Percentiles rank a stretch among this genome's conserved stretches.
phyloP scores from a whole-genome alignment of 2,797 vertebrate species.

The Trichosurus vulpecula region DNA sequence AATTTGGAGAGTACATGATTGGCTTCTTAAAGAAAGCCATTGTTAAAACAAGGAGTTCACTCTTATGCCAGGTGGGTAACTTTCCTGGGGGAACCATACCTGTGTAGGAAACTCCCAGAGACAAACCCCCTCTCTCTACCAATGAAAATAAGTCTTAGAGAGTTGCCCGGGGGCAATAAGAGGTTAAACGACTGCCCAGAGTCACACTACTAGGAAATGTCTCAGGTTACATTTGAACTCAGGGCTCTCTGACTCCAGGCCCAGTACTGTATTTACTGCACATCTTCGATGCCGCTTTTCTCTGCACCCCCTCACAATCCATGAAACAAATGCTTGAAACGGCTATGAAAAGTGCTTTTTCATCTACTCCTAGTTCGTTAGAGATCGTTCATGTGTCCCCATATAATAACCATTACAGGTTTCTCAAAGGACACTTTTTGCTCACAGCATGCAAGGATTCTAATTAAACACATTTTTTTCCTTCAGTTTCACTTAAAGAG shows the following conservation, averaged over 20 bases:
- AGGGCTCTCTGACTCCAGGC: neutral
- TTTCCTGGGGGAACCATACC: neutral
- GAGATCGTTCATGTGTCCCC: neutral
- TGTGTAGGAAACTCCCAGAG: neutral
- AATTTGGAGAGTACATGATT: neutral
- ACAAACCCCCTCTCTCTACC: neutral
- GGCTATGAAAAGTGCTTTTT: neutral
- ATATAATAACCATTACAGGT: neutral
- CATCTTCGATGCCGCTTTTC: neutral
- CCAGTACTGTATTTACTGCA: too few species aligned
- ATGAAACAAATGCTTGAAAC: neutral
- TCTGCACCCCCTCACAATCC: neutral
- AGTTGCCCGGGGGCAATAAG: neutral
- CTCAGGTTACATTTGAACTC: neutral
- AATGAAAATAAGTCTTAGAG: neutral
- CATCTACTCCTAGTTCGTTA: neutral
- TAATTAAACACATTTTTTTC: neutral
- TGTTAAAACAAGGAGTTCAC: neutral
- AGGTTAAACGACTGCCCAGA: neutral
- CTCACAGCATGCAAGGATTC: neutral
- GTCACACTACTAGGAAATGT: neutral
- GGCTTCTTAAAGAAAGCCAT: neutral
- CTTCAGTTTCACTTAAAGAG: neutral
- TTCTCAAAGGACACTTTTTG: neutral
- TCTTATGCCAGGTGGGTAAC: neutral